phyloP scores from a whole-genome alignment of 2,113 vertebrate genomes.

The Alectura lathami region DNA sequence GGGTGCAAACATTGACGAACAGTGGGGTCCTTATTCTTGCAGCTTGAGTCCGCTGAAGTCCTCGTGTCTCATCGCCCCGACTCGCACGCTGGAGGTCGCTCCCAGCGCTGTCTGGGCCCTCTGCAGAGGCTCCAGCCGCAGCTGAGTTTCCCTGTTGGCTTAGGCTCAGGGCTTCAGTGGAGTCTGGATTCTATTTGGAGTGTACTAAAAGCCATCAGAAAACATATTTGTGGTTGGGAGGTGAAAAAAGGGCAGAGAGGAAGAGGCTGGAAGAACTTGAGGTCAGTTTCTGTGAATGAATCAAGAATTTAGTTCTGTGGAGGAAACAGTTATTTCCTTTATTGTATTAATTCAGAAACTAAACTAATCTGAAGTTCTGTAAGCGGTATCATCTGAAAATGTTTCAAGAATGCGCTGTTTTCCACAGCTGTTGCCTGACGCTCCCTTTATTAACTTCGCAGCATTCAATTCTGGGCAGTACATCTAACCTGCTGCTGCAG shows the following conservation, averaged over 20 bases:
- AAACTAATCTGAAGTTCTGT: background rate
- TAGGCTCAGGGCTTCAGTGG: too few species aligned
- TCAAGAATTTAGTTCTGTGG: background rate
- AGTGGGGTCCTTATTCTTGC: background rate
- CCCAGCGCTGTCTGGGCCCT: background rate
- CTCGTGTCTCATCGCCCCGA: background rate
- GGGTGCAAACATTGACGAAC: background rate
- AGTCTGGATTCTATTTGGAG: background rate
- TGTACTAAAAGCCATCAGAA: background rate
- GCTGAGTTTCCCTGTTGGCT: background rate
- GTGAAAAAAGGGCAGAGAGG: background rate
- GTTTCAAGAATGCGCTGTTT: background rate
- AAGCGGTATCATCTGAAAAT: background rate
- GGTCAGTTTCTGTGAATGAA: background rate
- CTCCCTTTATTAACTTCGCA: slow-evolving; percentile 61
- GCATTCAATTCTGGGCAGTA: slow-evolving; percentile 84
- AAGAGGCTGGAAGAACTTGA: background rate
- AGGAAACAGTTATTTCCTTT: background rate
- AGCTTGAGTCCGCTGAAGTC: background rate
- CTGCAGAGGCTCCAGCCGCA: background rate
- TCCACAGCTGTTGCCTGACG: background rate
- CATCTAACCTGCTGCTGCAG: slow-evolving; percentile 84
- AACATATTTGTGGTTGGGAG: background rate
- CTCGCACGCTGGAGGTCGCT: background rate
- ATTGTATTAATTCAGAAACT: background rate